These are phyloP conservation scores for Clarias magur DNA, from an alignment of 2,113 vertebrate genomes.

Conservation along the genomic window DNA sequence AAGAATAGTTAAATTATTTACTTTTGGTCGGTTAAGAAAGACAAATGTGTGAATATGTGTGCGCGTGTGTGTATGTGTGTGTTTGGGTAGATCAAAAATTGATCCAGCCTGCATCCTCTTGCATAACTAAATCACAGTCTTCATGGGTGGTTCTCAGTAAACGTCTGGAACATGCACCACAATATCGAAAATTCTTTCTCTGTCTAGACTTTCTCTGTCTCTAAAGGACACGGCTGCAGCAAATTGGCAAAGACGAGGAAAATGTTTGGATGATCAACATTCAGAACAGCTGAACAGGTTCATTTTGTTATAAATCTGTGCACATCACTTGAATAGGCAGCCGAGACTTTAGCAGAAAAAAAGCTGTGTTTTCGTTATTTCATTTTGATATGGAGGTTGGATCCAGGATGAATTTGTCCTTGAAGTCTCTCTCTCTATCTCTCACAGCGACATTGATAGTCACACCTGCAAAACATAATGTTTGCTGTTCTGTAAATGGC, in stretches of 20 bases:
- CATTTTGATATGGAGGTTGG: neutral
- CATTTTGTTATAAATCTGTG: neutral
- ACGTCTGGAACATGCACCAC: neutral
- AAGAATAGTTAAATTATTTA: neutral
- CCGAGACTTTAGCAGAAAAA: neutral
- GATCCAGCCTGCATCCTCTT: neutral
- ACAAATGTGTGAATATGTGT: neutral
- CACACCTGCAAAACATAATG: neutral
- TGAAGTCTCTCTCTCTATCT: neutral
- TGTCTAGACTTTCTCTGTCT: neutral
- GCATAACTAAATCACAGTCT: neutral
- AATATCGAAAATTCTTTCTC: neutral
- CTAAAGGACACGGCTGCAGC: neutral
- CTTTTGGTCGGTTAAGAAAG: neutral
- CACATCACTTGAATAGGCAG: neutral
- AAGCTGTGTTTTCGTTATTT: neutral
- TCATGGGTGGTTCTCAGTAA: constrained; percentile 8
- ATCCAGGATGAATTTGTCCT: neutral
- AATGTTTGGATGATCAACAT: neutral
- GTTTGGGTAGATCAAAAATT: neutral
- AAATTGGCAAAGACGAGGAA: neutral
- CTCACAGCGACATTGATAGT: neutral
- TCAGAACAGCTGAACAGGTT: neutral
- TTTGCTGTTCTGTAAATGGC: neutral
- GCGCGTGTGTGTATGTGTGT: neutral